These are phyloP conservation scores for Drosophila micromelanica DNA, from an alignment of 1,140 invertebrate genomes.

Conservation along the genomic window DNA sequence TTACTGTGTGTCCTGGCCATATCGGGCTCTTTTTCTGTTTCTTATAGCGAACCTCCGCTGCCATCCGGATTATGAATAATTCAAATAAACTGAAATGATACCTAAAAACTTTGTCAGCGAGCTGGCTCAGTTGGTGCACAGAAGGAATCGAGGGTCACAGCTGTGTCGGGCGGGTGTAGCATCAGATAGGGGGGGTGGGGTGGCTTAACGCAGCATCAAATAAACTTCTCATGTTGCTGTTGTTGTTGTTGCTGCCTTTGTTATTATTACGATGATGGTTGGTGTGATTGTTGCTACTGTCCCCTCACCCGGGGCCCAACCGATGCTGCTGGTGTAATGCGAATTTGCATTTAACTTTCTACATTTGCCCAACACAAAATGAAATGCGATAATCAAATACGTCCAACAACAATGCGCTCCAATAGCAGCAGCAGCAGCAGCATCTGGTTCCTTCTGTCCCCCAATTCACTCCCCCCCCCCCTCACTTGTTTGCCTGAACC, in stretches of 20 bases:
- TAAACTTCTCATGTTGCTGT: conserved; percentile 59
- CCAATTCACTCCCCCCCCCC: not conserved
- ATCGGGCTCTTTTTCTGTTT: conserved; percentile 52
- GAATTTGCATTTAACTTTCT: conserved; percentile 81
- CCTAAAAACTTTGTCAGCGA: conserved; percentile 81
- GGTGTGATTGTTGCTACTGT: conserved; percentile 69
- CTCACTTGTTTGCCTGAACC: conserved; percentile 27
- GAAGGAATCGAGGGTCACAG: conserved; percentile 36
- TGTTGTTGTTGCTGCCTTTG: conserved; percentile 51
- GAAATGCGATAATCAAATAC: conserved; percentile 82
- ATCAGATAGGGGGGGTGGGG: not conserved
- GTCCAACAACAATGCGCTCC: conserved; percentile 75
- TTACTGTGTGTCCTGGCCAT: conserved; percentile 28
- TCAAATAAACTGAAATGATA: conserved; percentile 83
- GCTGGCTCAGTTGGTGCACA: conserved; percentile 19
- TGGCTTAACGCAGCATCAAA: conserved; percentile 63
- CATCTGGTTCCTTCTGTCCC: conserved; percentile 19
- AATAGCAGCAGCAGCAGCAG: conserved; percentile 39
- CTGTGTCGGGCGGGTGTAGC: conserved; percentile 6
- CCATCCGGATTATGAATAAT: conserved; percentile 78
- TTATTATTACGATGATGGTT: conserved; percentile 74
- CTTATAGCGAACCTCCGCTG: conserved; percentile 62
- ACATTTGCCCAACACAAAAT: conserved; percentile 78
- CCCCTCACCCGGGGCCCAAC: conserved; percentile 11
- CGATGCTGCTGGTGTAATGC: conserved; percentile 66